Base-by-base conservation (phyloP, 2,888 invertebrate species). In the Dicranocentrus wangi region DNA sequence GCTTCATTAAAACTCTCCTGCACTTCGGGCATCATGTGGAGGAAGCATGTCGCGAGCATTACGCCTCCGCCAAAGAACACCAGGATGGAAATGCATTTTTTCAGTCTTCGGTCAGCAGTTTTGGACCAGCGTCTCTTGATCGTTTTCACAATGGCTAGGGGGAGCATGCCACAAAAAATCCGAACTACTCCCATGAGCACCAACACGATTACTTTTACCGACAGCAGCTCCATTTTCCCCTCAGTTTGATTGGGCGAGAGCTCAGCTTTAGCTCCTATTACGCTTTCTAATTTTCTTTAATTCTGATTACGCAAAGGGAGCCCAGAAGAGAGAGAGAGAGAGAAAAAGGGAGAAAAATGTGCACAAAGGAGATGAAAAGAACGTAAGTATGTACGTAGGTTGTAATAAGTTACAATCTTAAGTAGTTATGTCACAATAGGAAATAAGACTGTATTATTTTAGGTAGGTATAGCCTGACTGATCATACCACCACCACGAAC, bases 11-110 rank as follows among this genome's bases (percentile, higher is more conserved):
- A 78, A 55, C 65, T 60, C 55, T 89, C 88, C 73, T 90, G 88
- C 1, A 91, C 90, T 87, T 91, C 91, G 1, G 91, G 90, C 86
- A 91, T 89, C 90, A 91, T 90, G 86, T 91, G 91, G n/a, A 91
- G 88, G 85, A 91, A 91, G 81, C 91, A 90, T 1, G 91, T 91
- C 32, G 91, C 91, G 72, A 91, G 89, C n/a, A 91, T 87, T 1
- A 91, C 91, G 8, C 91, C 91, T 8, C 91, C 91, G 21, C 91
- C 91, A 84, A 91, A 91, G 58, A 90, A 90, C 73, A 89, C 85
- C 47, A 88, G 84, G 27, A 86, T 81, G 7, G 87, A 86, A 19
- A 87, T 85, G 39, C 85, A 82, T 47, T 81, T 66, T 21, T 87
- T 87, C 43, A 87, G 84, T 88, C 65, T 58, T 53, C 78, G 66